Evolutionary conservation across 1,140 invertebrate genomes (phyloP).

Genomic region (Arctopsyche grandis): DNA sequence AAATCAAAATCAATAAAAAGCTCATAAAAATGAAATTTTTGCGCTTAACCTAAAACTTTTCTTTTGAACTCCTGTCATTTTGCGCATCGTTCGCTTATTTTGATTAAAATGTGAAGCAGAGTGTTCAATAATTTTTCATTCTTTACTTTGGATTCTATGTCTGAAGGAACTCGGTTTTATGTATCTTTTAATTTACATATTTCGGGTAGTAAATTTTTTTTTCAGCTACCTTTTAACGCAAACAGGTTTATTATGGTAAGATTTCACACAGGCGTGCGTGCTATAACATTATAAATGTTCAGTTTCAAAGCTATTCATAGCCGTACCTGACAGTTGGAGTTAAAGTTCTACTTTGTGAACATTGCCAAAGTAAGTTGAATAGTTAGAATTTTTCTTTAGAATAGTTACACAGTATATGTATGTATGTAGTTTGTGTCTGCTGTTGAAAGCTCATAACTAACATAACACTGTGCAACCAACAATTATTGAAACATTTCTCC

Average conservation of each 20-base stretch:
- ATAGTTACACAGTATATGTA: too few species aligned
- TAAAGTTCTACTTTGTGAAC: neutral
- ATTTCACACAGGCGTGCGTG: too few species aligned
- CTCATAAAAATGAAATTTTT: neutral
- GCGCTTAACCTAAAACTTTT: neutral
- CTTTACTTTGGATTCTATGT: too few species aligned
- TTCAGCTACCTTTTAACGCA: too few species aligned
- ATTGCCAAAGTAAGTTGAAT: neutral
- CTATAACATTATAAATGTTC: neutral
- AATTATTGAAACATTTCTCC: too few species aligned
- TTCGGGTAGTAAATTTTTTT: too few species aligned
- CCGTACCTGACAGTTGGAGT: neutral
- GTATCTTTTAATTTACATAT: too few species aligned
- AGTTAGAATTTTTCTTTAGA: neutral
- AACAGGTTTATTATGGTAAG: too few species aligned
- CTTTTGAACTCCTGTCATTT: constrained; percentile 17
- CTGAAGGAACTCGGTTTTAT: too few species aligned
- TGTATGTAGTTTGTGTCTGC: constrained; percentile 3
- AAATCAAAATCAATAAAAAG: neutral
- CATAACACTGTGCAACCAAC: neutral
- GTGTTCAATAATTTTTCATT: neutral
- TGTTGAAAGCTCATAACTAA: neutral
- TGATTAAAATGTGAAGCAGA: constrained; percentile 8
- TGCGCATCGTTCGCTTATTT: neutral
- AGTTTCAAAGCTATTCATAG: neutral